These are phyloP conservation scores for Hipparchia semele DNA, from an alignment of 2,888 invertebrate genomes.

Conservation along the genomic window DNA sequence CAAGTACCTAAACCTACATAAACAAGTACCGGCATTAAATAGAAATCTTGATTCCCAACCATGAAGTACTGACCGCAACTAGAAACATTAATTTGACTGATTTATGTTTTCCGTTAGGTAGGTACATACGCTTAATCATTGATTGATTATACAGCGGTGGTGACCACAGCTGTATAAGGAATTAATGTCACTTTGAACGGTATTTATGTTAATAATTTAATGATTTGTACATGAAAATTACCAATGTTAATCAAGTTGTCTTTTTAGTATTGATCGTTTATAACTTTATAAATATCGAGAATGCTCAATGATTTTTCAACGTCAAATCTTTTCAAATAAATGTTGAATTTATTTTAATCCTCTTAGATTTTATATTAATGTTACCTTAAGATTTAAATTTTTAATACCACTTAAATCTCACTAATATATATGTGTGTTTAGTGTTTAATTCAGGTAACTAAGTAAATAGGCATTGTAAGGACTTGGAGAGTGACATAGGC, in stretches of 20 bases:
- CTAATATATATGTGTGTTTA: no score
- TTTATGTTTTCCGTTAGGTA: conserved; percentile 43
- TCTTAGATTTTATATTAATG: background rate
- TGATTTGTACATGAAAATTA: conserved; percentile 32
- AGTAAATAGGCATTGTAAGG: no score
- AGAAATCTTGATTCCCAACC: conserved; percentile 34
- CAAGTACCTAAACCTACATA: conserved; percentile 13
- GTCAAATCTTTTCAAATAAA: conserved; percentile 10
- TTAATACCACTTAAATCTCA: no score
- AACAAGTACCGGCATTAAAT: conserved; percentile 20
- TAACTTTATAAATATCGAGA: conserved; percentile 21
- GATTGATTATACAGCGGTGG: conserved; percentile 40
- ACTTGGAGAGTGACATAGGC: no score
- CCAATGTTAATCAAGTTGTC: conserved; percentile 29
- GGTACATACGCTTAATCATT: conserved; percentile 37
- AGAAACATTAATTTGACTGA: conserved; percentile 44
- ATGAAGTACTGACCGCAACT: conserved; percentile 38
- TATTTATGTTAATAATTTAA: conserved; percentile 43
- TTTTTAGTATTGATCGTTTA: conserved; percentile 23
- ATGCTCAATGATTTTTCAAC: conserved; percentile 10
- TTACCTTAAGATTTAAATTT: no score
- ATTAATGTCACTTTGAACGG: conserved; percentile 37
- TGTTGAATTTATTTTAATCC: conserved; percentile 1
- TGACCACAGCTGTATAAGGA: conserved; percentile 41
- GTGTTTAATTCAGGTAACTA: no score